These are phyloP conservation scores for Crioceris asparagi DNA, from an alignment of 2,888 invertebrate species.

Conservation along the genomic window DNA sequence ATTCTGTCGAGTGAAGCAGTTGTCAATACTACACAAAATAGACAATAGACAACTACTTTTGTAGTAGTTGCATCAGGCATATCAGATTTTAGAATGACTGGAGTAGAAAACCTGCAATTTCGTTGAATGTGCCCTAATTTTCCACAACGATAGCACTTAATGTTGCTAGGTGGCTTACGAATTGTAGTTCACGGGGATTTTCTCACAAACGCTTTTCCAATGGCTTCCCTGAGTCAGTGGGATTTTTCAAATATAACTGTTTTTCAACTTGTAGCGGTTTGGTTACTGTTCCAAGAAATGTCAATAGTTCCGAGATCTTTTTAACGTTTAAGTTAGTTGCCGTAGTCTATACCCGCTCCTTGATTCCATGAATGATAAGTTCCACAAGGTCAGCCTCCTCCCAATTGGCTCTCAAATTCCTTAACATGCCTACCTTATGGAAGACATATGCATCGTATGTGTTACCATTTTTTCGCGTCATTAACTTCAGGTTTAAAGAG, in stretches of 20 bases:
- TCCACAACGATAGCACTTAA: conserved; percentile 3
- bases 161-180: neutral
- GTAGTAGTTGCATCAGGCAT: too few species aligned
- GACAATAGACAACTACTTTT: too few species aligned
- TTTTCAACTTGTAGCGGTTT: conserved; percentile 1
- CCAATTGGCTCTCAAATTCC: conserved; percentile 19
- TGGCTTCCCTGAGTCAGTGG: neutral
- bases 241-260: neutral
- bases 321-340: conserved; percentile 10
- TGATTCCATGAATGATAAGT: conserved; percentile 17
- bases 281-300: conserved; percentile 11
- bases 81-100: too few species aligned
- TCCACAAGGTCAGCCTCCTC: conserved; percentile 17
- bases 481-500: too few species aligned
- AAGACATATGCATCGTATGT: conserved; percentile 18
- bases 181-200: neutral
- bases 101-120: too few species aligned
- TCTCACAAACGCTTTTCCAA: neutral
- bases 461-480: too few species aligned
- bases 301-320: conserved; percentile 15
- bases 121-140: conserved; percentile 11
- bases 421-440: conserved; percentile 15
- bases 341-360: conserved; percentile 11
- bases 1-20: conserved; percentile 11
- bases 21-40: conserved; percentile 7